A percentile compares a stretch with the other conserved stretches of the same genome.
Conservation (phyloP, 2,797 vertebrate genomes). For the Cephalopachus bancanus region DNA sequence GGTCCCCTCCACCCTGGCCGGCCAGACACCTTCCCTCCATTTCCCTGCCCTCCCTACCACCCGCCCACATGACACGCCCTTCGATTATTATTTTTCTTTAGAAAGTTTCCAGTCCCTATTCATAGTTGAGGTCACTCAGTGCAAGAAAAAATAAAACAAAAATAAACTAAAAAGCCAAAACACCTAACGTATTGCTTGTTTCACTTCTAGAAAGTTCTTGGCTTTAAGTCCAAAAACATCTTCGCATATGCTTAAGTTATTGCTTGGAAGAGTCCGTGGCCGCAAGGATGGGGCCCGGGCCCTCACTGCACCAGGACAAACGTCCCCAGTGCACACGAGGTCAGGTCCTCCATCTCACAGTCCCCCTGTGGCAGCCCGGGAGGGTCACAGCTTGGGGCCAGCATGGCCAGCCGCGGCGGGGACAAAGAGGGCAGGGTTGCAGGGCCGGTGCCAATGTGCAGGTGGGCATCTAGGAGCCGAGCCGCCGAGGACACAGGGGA, state of each 20-base stretch:
- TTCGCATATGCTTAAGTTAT: slow-evolving; percentile 90
- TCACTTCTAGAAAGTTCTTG: slow-evolving; percentile 88
- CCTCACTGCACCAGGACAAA: slow-evolving; percentile 95
- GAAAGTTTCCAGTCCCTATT: slow-evolving; percentile 84
- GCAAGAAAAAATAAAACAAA: slow-evolving; percentile 84
- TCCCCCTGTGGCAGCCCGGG: slow-evolving; percentile 86
- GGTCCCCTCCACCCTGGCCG: slow-evolving; percentile 82
- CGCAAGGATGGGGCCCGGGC: background rate
- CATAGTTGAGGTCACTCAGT: slow-evolving; percentile 89
- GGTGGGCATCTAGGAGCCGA: slow-evolving; percentile 93
- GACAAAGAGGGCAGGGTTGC: background rate
- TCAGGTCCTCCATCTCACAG: slow-evolving; percentile 91
- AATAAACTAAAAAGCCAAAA: slow-evolving; percentile 84
- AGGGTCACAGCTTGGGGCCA: slow-evolving; percentile 80
- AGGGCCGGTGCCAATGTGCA: slow-evolving; percentile 92
- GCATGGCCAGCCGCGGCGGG: slow-evolving; percentile 83
- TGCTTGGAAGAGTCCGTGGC: slow-evolving; percentile 88
- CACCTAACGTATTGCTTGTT: slow-evolving; percentile 90
- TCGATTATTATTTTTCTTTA: slow-evolving; percentile 84
- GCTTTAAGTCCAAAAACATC: slow-evolving; percentile 86
- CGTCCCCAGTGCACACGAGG: slow-evolving; percentile 90
- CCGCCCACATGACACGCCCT: slow-evolving; percentile 77
- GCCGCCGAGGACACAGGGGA: slow-evolving; percentile 93
- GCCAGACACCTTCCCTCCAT: background rate
- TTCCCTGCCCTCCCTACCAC: slow-evolving; percentile 70